phyloP scores from a whole-genome alignment of 1,140 invertebrate genomes.

The Akabosia matsudoensis region DNA sequence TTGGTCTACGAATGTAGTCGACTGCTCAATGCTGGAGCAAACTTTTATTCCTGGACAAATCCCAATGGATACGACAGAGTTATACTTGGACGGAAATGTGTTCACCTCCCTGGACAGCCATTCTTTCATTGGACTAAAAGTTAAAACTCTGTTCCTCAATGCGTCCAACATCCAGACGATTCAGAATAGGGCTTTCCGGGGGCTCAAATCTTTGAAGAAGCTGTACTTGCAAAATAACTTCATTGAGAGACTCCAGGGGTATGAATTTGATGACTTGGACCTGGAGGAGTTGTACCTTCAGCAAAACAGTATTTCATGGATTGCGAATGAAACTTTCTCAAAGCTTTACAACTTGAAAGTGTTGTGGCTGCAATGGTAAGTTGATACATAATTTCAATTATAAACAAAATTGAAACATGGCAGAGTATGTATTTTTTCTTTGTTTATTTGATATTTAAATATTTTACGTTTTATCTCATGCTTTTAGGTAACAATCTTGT shows the following conservation, averaged over 20 bases:
- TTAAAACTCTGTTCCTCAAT: constrained; percentile 79
- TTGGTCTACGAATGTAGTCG: constrained; percentile 87
- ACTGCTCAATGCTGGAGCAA: constrained; percentile 75
- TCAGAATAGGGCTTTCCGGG: constrained; percentile 86
- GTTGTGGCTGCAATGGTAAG: background rate
- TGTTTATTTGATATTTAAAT: constrained; percentile 65
- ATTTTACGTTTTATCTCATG: constrained; percentile 71
- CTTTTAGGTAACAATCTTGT: constrained; percentile 73
- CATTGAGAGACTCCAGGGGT: constrained; percentile 70
- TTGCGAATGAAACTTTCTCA: constrained; percentile 68
- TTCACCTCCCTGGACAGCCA: constrained; percentile 69
- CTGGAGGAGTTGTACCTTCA: constrained; percentile 64
- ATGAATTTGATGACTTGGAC: constrained; percentile 73
- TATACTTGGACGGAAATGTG: constrained; percentile 85
- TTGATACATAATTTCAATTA: too few species aligned
- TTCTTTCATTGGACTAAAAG: constrained; percentile 85
- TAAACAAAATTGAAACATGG: too few species aligned
- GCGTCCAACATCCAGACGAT: constrained; percentile 78
- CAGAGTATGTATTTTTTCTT: too few species aligned
- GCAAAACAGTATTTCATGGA: constrained; percentile 64
- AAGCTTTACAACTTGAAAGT: constrained; percentile 26
- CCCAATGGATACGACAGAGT: constrained; percentile 86
- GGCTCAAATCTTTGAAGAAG: constrained; percentile 73
- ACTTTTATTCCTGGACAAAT: constrained; percentile 73
- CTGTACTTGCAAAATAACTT: constrained; percentile 78